These are phyloP conservation scores for Mus musculus DNA, from an alignment of 2,113 vertebrate genomes.

Conservation along the genomic window GRCm39 chr2:155474001-155474500, in stretches of 20 bases:
- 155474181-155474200: conserved; percentile 95
- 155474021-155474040: neutral
- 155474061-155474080: conserved; percentile 92
- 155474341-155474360: conserved; percentile 90
- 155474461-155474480: conserved; percentile 85
- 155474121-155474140: conserved; percentile 93
- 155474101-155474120: conserved; percentile 92
- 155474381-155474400: conserved; percentile 93
- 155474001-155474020: fast-evolving
- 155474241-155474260: conserved; percentile 94
- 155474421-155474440: conserved; percentile 92
- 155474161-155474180: conserved; percentile 96
- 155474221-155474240: conserved; percentile 91
- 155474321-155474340: conserved; percentile 92
- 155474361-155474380: conserved; percentile 91
- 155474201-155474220: conserved; percentile 92
- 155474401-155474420: conserved; percentile 94
- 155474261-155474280: conserved; percentile 94
- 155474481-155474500: fast-evolving
- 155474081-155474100: conserved; percentile 94
- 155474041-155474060: neutral
- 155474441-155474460: conserved; percentile 95
- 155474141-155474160: conserved; percentile 96
- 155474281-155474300: conserved; percentile 89
- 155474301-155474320: conserved; percentile 93